Conservation (phyloP, 2,888 invertebrate species). For the Glyphotaelius pellucidus region DNA sequence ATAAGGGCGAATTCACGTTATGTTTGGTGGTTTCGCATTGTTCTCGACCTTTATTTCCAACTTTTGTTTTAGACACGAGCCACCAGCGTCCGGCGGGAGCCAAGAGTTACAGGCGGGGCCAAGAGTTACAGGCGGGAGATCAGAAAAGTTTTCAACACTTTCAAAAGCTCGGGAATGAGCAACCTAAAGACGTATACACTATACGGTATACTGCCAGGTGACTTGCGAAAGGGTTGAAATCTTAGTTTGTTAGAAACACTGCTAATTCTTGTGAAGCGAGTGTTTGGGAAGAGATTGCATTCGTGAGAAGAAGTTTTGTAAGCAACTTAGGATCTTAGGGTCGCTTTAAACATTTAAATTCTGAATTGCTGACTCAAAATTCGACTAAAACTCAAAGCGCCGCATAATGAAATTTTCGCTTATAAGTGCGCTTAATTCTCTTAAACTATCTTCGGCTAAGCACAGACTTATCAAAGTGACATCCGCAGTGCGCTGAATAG, state of each 20-base stretch:
- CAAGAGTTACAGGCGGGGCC: constrained; percentile 13
- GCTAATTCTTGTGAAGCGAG: background rate
- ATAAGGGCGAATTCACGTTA: constrained; percentile 35
- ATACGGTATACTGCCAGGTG: background rate
- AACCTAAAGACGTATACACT: background rate
- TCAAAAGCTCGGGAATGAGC: background rate
- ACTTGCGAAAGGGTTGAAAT: background rate
- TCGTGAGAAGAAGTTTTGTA: background rate
- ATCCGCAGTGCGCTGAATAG: background rate
- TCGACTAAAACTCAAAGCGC: background rate
- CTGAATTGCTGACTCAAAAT: background rate
- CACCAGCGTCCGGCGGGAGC: constrained; percentile 14
- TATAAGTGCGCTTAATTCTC: background rate
- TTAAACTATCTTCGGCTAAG: background rate
- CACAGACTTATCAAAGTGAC: background rate
- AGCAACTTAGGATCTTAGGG: background rate
- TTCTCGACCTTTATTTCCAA: constrained; percentile 29
- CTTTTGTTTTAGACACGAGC: constrained; percentile 25
- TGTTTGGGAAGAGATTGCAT: background rate
- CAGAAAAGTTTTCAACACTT: constrained; percentile 21
- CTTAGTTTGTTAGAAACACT: background rate
- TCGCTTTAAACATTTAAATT: background rate
- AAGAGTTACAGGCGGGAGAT: constrained; percentile 29
- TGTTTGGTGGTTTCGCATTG: constrained; percentile 36
- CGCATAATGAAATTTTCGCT: background rate